Evolutionary conservation across 2,797 vertebrate species (phyloP).

Genomic region (Bovichtus variegatus): DNA sequence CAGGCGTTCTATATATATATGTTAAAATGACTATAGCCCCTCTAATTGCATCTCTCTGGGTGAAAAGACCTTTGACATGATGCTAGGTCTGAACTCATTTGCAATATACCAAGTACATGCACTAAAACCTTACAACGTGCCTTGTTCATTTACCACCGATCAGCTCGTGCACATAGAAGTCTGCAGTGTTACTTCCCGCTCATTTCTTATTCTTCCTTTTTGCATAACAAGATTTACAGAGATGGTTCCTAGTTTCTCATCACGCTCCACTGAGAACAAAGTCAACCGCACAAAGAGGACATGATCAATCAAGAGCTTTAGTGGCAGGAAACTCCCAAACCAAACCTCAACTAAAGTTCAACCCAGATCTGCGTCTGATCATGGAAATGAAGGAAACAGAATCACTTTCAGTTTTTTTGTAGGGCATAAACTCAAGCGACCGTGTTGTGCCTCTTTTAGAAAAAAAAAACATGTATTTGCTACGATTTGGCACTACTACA

Average conservation of each 20-base stretch:
- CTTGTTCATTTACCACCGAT: slow-evolving; percentile 8
- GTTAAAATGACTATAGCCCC: slow-evolving; percentile 20
- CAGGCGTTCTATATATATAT: no score
- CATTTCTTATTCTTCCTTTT: background rate
- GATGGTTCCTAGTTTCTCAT: background rate
- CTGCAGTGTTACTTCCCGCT: background rate
- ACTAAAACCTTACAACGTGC: background rate
- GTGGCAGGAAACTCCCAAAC: background rate
- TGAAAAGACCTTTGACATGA: background rate
- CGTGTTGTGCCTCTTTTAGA: background rate
- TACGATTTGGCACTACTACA: background rate
- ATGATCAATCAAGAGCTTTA: background rate
- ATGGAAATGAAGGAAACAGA: no score
- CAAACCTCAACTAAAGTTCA: background rate
- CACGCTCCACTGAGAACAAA: background rate
- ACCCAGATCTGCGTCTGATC: no score
- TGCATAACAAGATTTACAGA: background rate
- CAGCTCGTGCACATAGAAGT: slow-evolving; percentile 5
- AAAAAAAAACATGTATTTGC: background rate
- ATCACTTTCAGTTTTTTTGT: background rate
- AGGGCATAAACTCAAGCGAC: background rate
- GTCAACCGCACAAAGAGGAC: background rate
- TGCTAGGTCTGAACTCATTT: background rate
- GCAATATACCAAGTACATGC: background rate
- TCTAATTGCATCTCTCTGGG: slow-evolving; percentile 13